Conservation (phyloP, 2,888 invertebrate species). For the Eupithecia pulchellata region DNA sequence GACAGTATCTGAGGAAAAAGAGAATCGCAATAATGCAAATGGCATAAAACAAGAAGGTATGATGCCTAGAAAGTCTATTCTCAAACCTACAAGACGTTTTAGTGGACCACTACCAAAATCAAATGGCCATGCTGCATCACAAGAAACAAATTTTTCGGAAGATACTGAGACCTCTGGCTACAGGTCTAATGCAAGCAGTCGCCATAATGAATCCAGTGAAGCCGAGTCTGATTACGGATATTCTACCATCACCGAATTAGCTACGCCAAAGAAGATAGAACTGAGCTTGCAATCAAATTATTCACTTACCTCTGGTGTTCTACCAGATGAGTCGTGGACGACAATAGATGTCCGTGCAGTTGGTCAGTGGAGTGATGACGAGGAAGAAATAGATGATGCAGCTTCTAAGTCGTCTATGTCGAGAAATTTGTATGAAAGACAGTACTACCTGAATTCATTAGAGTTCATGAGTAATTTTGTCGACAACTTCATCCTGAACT, state of each 20-base stretch:
- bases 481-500: conserved; percentile 85
- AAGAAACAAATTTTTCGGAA: conserved; percentile 51
- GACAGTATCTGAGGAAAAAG: conserved; percentile 57
- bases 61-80: conserved; percentile 71
- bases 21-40: conserved; percentile 44
- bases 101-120: conserved; percentile 59
- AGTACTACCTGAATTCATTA: conserved; percentile 87
- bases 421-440: conserved; percentile 73
- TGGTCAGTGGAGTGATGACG: conserved; percentile 73
- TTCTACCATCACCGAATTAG: conserved; percentile 85
- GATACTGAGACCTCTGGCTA: conserved; percentile 85
- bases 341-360: conserved; percentile 71
- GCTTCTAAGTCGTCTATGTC: conserved; percentile 63
- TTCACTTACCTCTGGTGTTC: conserved; percentile 73
- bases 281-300: conserved; percentile 69
- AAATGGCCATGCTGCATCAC: conserved; percentile 32
- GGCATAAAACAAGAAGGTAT: conserved; percentile 53
- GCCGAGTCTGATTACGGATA: conserved; percentile 87
- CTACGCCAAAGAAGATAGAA: conserved; percentile 85
- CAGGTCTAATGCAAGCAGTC: conserved; percentile 78
- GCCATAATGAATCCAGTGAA: conserved; percentile 76
- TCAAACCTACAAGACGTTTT: conserved; percentile 63
- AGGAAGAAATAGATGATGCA: conserved; percentile 64
- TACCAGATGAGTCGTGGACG: conserved; percentile 83
- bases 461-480: conserved; percentile 90